Evolutionary conservation across 2,888 invertebrate species (phyloP), one percentile per base, ranked within the genome.

Genomic region (Meiosimyza platycephala): DNA sequence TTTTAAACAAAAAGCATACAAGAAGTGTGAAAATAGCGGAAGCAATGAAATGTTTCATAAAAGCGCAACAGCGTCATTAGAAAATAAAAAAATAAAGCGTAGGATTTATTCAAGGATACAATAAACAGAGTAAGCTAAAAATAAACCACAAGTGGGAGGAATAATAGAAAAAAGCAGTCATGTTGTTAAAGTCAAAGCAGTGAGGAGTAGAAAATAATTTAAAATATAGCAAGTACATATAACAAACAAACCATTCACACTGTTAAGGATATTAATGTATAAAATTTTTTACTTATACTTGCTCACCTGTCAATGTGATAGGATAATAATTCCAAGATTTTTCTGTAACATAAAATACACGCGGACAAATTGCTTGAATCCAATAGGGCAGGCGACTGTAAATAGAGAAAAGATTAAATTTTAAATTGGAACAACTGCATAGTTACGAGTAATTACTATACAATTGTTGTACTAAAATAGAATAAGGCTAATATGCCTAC

Each of bases 291-390:
- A 64, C 18, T 63, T 13, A 28, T 76, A 50, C 28, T 12, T 72
- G 82, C 79, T 88, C 90, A 92, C 93, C 93, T 88, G 95, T 96
- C 69, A 94, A 91, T 22, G 96, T 96, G 81, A 91, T 95, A 13
- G 97, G 97, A 88, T 95, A 97, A 88, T 94, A 97, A 87, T 97
- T 97, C 96, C 96, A 97, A 15, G 96, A 95, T 85, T 96, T 96
- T 88, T 97, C 97, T 73, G 94, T 96, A 18, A 97, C 92, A 87
- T 97, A 97, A 88, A 97, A 96, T 85, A 97, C 93, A 86, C 93
- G 93, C 77, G 97, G 97, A 82, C 95, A 92, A 79, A 97, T 87
- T 5, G 95, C 92, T 87, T 95, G 95, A 70, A 96, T 89, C 96
- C 96, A 97, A 84, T 93, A 93, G 6, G 97, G 97, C 75, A 97